phyloP scores from a whole-genome alignment of 2,113 vertebrate genomes.

The Gallinago jamesoni region DNA sequence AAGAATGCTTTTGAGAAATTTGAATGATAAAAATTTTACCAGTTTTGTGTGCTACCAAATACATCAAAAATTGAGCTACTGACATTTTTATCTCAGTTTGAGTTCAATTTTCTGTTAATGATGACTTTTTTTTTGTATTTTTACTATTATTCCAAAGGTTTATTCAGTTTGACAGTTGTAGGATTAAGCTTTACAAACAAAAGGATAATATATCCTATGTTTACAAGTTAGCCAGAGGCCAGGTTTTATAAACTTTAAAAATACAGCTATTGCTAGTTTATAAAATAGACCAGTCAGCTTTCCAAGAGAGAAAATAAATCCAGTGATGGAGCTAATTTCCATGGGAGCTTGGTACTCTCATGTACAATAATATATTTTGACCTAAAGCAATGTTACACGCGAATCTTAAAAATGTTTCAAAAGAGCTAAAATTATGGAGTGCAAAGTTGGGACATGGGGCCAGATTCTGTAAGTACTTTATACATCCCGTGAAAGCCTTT shows the following conservation, averaged over 20 bases:
- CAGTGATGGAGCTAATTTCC: conserved; percentile 37
- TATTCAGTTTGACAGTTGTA: conserved; percentile 56
- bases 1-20: conserved; percentile 21
- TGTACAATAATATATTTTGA: conserved; percentile 37
- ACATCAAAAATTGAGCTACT: not conserved
- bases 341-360: conserved; percentile 2
- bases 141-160: conserved; percentile 52
- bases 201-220: conserved; percentile 60
- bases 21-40: not conserved
- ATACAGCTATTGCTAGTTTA: conserved; percentile 56
- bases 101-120: conserved; percentile 46
- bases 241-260: conserved; percentile 68
- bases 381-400: not conserved
- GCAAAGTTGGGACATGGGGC: not conserved
- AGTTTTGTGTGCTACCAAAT: not conserved
- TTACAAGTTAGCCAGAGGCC: conserved; percentile 58
- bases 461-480: not conserved
- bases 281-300: conserved; percentile 52
- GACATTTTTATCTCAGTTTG: conserved; percentile 6
- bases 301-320: conserved; percentile 38
- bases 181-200: conserved; percentile 57
- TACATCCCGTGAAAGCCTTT: not conserved
- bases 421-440: conserved; percentile 6
- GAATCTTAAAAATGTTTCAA: conserved; percentile 43
- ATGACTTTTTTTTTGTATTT: not conserved